Percentiles rank a stretch among this genome's conserved stretches.
Evolutionary conservation across 1,140 invertebrate genomes (phyloP).

Genomic region (Formica selysi): DNA sequence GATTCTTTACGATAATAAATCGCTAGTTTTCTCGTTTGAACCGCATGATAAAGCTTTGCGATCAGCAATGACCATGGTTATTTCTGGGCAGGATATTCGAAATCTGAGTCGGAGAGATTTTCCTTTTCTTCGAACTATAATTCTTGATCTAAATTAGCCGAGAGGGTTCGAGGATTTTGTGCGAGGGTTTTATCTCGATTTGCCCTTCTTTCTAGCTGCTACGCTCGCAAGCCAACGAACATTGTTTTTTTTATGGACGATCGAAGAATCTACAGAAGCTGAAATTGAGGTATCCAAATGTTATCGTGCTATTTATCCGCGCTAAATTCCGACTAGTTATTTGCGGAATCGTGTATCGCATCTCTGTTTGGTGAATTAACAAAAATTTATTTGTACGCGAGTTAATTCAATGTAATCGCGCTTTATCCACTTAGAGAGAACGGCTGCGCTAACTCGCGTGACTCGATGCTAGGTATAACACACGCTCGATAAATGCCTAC

Average conservation of each 20-base stretch:
- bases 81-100: constrained; percentile 8
- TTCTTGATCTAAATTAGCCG: constrained; percentile 71
- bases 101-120: constrained; percentile 47
- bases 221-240: not conserved
- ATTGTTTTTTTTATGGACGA: constrained; percentile 21
- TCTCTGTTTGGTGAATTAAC: constrained; percentile 33
- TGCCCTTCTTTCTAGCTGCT: constrained; percentile 31
- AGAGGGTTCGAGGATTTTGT: constrained; percentile 65
- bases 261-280: not conserved
- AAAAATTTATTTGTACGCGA: constrained; percentile 25
- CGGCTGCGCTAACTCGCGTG: not conserved
- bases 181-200: constrained; percentile 73
- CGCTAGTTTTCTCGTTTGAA: not conserved
- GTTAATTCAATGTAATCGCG: constrained; percentile 3
- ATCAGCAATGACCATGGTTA: constrained; percentile 43
- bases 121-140: constrained; percentile 72
- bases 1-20: too few relatives aligned
- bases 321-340: constrained; percentile 47
- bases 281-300: not conserved
- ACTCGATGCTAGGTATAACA: not conserved
- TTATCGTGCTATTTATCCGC: constrained; percentile 3
- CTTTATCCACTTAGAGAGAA: constrained; percentile 24
- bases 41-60: not conserved
- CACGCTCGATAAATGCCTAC: constrained; percentile 2
- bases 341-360: constrained; percentile 21